phyloP scores from a whole-genome alignment of 1,140 invertebrate species.

The Hermetia illucens region DNA sequence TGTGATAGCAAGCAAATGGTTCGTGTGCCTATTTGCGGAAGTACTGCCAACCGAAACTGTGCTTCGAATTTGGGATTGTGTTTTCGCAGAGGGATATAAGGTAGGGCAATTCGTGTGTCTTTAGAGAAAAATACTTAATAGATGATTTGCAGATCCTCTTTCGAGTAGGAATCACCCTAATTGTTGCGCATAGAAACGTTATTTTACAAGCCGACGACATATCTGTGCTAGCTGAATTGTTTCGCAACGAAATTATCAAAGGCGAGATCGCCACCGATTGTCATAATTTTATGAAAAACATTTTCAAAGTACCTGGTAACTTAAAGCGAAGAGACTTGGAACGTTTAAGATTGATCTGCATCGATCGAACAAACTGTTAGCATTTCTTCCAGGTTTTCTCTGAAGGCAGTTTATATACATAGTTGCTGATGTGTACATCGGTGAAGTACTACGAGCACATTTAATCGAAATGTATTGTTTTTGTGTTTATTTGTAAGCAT shows the following conservation, averaged over 20 bases:
- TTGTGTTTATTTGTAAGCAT: no score
- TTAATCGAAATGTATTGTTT: no score
- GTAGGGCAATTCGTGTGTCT: slow-evolving; percentile 23
- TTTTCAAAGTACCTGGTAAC: slow-evolving; percentile 53
- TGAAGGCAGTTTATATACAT: no score
- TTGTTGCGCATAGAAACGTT: slow-evolving; percentile 48
- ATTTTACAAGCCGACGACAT: slow-evolving; percentile 56
- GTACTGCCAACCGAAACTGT: slow-evolving; percentile 85
- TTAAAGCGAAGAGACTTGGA: slow-evolving; percentile 42
- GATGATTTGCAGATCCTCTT: slow-evolving; percentile 38
- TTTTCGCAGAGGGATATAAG: slow-evolving; percentile 88
- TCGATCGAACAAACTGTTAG: no score
- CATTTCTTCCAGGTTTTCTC: no score
- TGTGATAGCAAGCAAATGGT: slow-evolving; percentile 85
- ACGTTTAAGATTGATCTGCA: no score
- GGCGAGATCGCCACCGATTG: slow-evolving; percentile 53
- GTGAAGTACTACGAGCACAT: no score
- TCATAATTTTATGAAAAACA: slow-evolving; percentile 61
- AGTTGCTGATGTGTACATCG: no score
- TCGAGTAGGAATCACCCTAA: slow-evolving; percentile 61
- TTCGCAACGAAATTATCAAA: slow-evolving; percentile 50
- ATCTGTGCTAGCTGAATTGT: slow-evolving; percentile 49
- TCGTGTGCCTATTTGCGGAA: slow-evolving; percentile 84
- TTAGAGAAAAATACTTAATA: background rate
- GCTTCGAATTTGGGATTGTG: slow-evolving; percentile 84